These are phyloP conservation scores for Hapalemur alaotrensis DNA, from an alignment of 2,797 vertebrate genomes.

Conservation along the genomic window DNA sequence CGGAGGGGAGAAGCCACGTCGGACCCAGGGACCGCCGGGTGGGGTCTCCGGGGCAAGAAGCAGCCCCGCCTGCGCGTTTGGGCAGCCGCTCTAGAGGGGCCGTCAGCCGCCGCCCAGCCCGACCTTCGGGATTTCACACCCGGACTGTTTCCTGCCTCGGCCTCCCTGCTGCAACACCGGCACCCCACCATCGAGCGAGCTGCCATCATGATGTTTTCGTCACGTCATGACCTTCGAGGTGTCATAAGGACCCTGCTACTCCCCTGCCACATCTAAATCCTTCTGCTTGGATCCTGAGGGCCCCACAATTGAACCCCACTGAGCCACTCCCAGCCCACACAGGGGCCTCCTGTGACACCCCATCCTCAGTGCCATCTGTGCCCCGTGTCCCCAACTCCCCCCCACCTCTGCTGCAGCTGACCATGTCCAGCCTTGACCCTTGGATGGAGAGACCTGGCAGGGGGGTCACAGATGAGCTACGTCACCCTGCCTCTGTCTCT, in stretches of 20 bases:
- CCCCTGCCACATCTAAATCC: neutral
- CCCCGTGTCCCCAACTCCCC: neutral
- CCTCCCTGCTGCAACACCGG: neutral
- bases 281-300: neutral
- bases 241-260: neutral
- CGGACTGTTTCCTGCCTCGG: neutral
- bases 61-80: no score
- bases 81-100: neutral
- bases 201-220: neutral
- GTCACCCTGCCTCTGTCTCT: neutral
- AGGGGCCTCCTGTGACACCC: neutral
- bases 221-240: neutral
- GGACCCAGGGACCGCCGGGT: neutral
- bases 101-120: neutral
- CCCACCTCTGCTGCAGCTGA: neutral
- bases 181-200: accelerated
- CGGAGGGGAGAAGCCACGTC: neutral
- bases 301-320: neutral
- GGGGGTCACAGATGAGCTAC: neutral
- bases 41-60: neutral
- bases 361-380: neutral
- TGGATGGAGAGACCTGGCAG: neutral
- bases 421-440: neutral
- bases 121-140: neutral
- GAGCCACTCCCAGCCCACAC: neutral